phyloP scores from a whole-genome alignment of 2,797 vertebrate species.

The Macroramphosus scolopax region DNA sequence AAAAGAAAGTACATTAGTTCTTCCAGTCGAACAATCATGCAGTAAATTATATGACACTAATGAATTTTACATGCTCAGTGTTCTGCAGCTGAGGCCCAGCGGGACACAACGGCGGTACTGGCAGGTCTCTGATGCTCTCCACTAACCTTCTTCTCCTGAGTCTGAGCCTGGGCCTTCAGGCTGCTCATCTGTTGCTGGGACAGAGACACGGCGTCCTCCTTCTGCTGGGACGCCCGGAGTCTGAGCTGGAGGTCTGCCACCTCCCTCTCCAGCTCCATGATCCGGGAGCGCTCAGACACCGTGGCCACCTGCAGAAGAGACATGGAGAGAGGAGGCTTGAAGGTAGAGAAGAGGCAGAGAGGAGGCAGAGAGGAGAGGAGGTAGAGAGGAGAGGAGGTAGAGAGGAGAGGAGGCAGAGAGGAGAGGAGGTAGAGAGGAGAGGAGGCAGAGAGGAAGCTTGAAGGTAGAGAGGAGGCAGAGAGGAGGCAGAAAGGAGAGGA shows the following conservation, averaged over 20 bases:
- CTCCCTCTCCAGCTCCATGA: slow-evolving; percentile 97
- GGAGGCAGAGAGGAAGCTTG: slow-evolving; percentile 1
- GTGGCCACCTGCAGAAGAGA: slow-evolving; percentile 87
- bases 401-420: too few species aligned
- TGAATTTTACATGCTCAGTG: too few species aligned
- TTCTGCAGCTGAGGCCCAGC: too few species aligned
- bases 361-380: too few species aligned
- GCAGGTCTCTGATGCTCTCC: neutral
- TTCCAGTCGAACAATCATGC: too few species aligned
- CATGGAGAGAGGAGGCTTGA: neutral
- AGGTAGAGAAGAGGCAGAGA: slow-evolving; percentile 9
- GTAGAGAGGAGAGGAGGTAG: too few species aligned
- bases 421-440: too few species aligned
- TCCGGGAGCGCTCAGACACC: slow-evolving; percentile 94
- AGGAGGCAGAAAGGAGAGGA: too few species aligned
- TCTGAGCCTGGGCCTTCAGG: slow-evolving; percentile 82
- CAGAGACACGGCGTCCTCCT: slow-evolving; percentile 77
- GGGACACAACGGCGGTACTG: too few species aligned
- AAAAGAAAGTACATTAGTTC: too few species aligned
- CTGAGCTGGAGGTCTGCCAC: slow-evolving; percentile 86
- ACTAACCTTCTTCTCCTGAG: slow-evolving; percentile 81
- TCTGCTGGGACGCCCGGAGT: slow-evolving; percentile 82
- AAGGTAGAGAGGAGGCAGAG: slow-evolving; percentile 6
- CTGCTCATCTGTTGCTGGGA: slow-evolving; percentile 85
- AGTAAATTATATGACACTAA: too few species aligned